Conservation (phyloP, 2,888 invertebrate genomes). For the Digitonthophagus gazella region DNA sequence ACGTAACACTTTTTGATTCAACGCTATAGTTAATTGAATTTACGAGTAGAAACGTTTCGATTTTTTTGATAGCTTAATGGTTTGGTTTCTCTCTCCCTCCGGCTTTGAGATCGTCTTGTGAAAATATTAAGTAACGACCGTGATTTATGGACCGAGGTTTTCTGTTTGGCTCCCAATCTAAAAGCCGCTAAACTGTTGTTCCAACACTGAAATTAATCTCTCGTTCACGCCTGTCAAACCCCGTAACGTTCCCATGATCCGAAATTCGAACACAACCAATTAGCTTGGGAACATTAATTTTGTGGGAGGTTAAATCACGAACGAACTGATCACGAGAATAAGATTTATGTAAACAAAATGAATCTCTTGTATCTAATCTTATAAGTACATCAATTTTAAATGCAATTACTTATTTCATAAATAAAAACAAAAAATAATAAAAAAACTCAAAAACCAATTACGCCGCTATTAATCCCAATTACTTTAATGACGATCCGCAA, state of each 20-base stretch:
- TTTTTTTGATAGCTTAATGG: not conserved
- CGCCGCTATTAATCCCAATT: not conserved
- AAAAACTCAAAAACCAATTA: not conserved
- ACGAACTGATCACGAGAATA: too few relatives aligned
- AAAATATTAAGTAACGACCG: not conserved
- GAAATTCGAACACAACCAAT: not conserved
- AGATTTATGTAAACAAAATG: too few relatives aligned
- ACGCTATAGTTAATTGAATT: not conserved
- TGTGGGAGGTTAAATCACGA: not conserved
- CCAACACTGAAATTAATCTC: not conserved
- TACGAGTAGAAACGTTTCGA: not conserved
- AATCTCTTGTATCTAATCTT: too few relatives aligned
- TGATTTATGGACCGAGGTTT: not conserved
- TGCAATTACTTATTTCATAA: too few relatives aligned
- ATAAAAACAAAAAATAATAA: too few relatives aligned
- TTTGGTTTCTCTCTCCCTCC: not conserved
- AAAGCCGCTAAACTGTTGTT: not conserved
- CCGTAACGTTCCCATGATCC: not conserved
- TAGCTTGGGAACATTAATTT: not conserved
- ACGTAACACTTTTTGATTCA: too few relatives aligned
- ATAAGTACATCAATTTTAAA: too few relatives aligned
- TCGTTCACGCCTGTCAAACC: not conserved
- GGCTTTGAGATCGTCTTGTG: not conserved
- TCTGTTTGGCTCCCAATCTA: not conserved
- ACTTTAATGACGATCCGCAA: not conserved